Percentiles rank a stretch among this genome's conserved stretches.
phyloP scores from a whole-genome alignment of 2,888 invertebrate species.

The Hypena proboscidalis region DNA sequence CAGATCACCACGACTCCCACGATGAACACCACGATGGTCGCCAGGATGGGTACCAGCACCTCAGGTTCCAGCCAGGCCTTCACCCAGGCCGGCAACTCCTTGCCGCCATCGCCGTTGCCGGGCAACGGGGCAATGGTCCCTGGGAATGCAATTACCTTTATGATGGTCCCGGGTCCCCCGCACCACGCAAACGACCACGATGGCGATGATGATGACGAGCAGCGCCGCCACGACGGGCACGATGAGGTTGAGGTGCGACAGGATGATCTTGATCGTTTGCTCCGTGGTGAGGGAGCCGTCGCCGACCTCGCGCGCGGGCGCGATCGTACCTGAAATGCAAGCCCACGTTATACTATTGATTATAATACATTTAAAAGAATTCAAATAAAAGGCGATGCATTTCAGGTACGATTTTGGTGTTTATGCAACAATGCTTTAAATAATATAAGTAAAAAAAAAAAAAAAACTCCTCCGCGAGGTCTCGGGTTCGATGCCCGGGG shows the following conservation, averaged over 20 bases:
- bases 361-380: constrained; percentile 7
- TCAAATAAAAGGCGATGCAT: constrained; percentile 71
- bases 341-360: constrained; percentile 44
- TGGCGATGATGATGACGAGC: constrained; percentile 96
- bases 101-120: constrained; percentile 82
- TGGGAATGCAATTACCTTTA: constrained; percentile 89
- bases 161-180: constrained; percentile 93
- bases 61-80: constrained; percentile 95
- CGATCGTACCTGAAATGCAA: constrained; percentile 96
- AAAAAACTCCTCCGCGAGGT: not conserved
- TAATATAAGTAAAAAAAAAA: not conserved
- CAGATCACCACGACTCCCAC: constrained; percentile 96
- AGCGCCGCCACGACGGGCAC: constrained; percentile 96
- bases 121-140: constrained; percentile 93
- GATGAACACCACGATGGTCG: constrained; percentile 95
- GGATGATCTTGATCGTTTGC: constrained; percentile 94
- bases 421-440: constrained; percentile 4
- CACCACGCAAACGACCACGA: constrained; percentile 96
- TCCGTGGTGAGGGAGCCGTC: constrained; percentile 90
- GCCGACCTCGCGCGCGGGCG: constrained; percentile 91
- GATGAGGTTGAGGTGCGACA: constrained; percentile 96
- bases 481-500: too few species aligned
- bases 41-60: constrained; percentile 95
- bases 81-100: constrained; percentile 89
- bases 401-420: constrained; percentile 70